Percentiles rank a stretch among this genome's conserved stretches.
Evolutionary conservation across 2,888 invertebrate genomes (phyloP).

Genomic region (Deilephila porcellus): DNA sequence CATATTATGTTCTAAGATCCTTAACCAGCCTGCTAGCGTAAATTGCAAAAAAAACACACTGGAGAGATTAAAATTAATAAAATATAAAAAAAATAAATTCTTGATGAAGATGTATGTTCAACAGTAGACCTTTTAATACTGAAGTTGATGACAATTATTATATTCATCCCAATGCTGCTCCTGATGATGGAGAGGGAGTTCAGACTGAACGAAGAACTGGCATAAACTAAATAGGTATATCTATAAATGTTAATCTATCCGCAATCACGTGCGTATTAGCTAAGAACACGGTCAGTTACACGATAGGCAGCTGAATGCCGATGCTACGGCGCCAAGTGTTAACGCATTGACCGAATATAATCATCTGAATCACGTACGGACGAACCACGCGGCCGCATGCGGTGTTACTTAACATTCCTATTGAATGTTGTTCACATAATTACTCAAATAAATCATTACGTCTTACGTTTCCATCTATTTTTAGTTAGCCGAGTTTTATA

Average conservation of each 20-base stretch:
- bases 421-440: conserved; percentile 74
- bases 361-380: conserved; percentile 66
- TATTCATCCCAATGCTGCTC: too few species aligned
- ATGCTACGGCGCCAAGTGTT: conserved; percentile 65
- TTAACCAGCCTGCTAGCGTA: too few species aligned
- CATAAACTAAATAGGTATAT: too few species aligned
- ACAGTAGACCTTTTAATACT: too few species aligned
- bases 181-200: too few species aligned
- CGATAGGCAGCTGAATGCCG: conserved; percentile 26
- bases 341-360: conserved; percentile 78
- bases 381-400: conserved; percentile 51
- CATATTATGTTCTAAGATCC: too few species aligned
- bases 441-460: conserved; percentile 74
- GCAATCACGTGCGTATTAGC: conserved; percentile 14
- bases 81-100: too few species aligned
- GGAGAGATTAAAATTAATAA: too few species aligned
- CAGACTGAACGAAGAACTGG: too few species aligned
- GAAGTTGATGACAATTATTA: too few species aligned
- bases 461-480: conserved; percentile 53
- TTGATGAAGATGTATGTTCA: too few species aligned
- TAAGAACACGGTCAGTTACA: conserved; percentile 13
- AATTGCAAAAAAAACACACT: too few species aligned
- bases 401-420: conserved; percentile 81
- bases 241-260: background rate
- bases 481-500: conserved; percentile 38